Evolutionary conservation across 2,797 vertebrate species (phyloP).

Genomic region (Poecilia picta): DNA sequence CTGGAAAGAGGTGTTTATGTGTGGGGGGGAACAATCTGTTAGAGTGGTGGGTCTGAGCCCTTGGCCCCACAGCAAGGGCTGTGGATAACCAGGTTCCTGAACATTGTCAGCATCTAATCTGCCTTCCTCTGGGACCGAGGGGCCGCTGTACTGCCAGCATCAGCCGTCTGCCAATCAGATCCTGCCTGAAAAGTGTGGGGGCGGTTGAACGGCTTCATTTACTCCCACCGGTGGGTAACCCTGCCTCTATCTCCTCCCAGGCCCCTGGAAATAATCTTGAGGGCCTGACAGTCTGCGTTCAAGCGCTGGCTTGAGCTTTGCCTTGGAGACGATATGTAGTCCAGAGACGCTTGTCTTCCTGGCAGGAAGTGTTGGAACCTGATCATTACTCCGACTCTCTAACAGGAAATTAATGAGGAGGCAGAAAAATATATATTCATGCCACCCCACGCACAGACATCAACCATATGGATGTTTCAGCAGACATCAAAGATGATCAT

Average conservation of each 20-base stretch:
- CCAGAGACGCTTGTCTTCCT: constrained; percentile 80
- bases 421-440: constrained; percentile 46
- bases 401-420: constrained; percentile 80
- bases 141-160: constrained; percentile 61
- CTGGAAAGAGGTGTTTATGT: constrained; percentile 69
- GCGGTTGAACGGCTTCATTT: constrained; percentile 68
- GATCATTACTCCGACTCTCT: constrained; percentile 78
- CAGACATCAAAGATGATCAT: constrained; percentile 34
- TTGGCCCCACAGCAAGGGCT: constrained; percentile 55
- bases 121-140: constrained; percentile 79
- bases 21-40: constrained; percentile 51
- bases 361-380: constrained; percentile 84
- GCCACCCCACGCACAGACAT: constrained; percentile 57
- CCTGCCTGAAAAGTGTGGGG: constrained; percentile 71
- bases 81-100: constrained; percentile 77
- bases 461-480: constrained; percentile 48
- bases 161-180: constrained; percentile 73
- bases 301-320: constrained; percentile 67
- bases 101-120: constrained; percentile 82
- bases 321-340: constrained; percentile 74
- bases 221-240: constrained; percentile 73
- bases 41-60: constrained; percentile 50
- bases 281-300: constrained; percentile 75
- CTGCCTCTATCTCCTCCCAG: constrained; percentile 77
- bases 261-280: constrained; percentile 81